Evolutionary conservation across 1,140 invertebrate species (phyloP).

Genomic region (Trichogramma pretiosum): DNA sequence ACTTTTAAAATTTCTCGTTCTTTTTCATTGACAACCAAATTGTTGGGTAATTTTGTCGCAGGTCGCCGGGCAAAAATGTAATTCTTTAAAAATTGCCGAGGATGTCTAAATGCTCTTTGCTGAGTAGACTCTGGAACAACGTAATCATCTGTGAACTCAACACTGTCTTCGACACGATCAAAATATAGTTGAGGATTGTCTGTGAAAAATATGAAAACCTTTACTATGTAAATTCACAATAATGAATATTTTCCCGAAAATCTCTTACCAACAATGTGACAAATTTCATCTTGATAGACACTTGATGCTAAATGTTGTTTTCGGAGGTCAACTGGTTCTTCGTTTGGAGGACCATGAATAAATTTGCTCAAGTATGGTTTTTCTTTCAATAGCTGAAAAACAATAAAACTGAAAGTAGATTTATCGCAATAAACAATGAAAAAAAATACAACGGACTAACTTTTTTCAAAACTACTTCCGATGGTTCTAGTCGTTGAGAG

Average conservation of each 20-base stretch:
- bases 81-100: slow-evolving; percentile 17
- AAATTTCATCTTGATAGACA: too few relatives aligned
- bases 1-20: slow-evolving; percentile 28
- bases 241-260: not conserved
- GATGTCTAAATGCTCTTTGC: slow-evolving; percentile 22
- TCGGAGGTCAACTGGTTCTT: slow-evolving; percentile 22
- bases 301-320: too few relatives aligned
- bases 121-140: slow-evolving; percentile 27
- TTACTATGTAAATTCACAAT: too few relatives aligned
- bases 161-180: too few relatives aligned
- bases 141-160: slow-evolving; percentile 1
- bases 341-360: slow-evolving; percentile 19
- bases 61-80: too few relatives aligned
- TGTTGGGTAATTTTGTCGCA: too few relatives aligned
- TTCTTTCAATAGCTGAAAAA: not conserved
- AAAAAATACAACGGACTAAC: slow-evolving; percentile 16
- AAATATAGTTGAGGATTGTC: too few relatives aligned
- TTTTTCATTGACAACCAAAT: slow-evolving; percentile 23
- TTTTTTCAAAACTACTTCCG: slow-evolving; percentile 17
- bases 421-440: not conserved
- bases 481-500: slow-evolving; percentile 20
- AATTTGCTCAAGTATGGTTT: slow-evolving; percentile 19
- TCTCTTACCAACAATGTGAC: not conserved
- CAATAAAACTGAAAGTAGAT: not conserved
- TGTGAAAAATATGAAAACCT: too few relatives aligned